phyloP scores from a whole-genome alignment of 2,113 vertebrate genomes.

The Phrynosoma platyrhinos region DNA sequence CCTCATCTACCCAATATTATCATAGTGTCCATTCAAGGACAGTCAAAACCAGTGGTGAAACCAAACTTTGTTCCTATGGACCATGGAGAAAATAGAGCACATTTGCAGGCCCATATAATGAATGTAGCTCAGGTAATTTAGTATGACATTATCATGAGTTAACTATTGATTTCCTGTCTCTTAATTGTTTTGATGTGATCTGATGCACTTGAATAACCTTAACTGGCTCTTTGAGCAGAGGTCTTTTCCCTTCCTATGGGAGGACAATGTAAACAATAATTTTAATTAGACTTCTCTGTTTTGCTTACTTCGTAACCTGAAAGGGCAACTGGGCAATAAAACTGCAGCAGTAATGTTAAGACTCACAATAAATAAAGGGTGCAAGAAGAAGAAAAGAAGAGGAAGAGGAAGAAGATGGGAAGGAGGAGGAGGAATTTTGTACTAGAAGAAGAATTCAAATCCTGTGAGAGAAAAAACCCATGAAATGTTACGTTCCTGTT shows the following conservation, averaged over 20 bases:
- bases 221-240: slow-evolving; percentile 18
- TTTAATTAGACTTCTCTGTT: slow-evolving; percentile 24
- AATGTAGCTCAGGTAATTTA: slow-evolving; percentile 22
- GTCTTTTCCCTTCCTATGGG: not conserved
- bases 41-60: not conserved
- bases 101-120: not conserved
- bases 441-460: not conserved
- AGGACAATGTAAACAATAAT: slow-evolving; percentile 9
- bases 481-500: not conserved
- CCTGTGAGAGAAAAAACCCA: not conserved
- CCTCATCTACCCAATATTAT: not conserved
- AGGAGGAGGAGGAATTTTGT: not conserved
- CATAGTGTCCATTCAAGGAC: not conserved
- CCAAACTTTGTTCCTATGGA: not conserved
- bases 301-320: slow-evolving; percentile 24
- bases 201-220: slow-evolving; percentile 41
- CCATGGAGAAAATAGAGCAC: not conserved
- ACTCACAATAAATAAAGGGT: not conserved
- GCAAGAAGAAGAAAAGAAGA: not conserved
- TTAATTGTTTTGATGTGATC: slow-evolving; percentile 27
- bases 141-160: slow-evolving; percentile 18
- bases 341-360: not conserved
- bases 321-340: slow-evolving; percentile 13
- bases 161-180: slow-evolving; percentile 30
- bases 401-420: not conserved